Evolutionary conservation across 1,140 invertebrate species (phyloP), one percentile per base, ranked within the genome.

Genomic region (Atopsyche davidsoni): DNA sequence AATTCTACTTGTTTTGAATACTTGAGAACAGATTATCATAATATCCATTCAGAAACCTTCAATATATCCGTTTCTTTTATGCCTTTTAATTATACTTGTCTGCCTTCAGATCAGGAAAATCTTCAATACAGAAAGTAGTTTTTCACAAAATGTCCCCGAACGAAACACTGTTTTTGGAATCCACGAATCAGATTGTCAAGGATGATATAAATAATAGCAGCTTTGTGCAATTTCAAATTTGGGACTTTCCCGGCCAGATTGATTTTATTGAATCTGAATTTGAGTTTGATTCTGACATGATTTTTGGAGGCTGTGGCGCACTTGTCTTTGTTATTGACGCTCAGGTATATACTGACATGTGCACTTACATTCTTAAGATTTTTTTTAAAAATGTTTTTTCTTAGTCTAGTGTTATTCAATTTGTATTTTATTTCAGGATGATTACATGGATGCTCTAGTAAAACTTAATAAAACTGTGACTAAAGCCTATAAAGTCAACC

Each of bases 111-210:
- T 98, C 95, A 69, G 97, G 97, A 49, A 99, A 99, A 74, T 98
- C 96, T n/a, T 99, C 96, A 2, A 99, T 99, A 64, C 92, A 98
- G 68, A 99, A 99, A 79, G 97, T 99, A 6, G 96, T 99, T 10
- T 99, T 99, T 73, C 96, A 99, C 64, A 99, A 99, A 78, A 98
- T 99, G 91, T 96, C 95, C 9, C 97, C 97, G 6, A 99, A 98
- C 75, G 96, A 99, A 75, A 99, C 97, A 2, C 73, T 99, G n/a
- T 99, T 99, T 62, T 73, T 99, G 28, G 96, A 98, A 71, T 96
- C 92, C 58, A 99, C 96, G 46, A 97, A 96, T 66, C 95, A 98
- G 79, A 95, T 99, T 58, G 89, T 96, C 2, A 98, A 97, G 77
- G 94, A 98, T 74, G 92, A 96, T 75, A 90, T 92, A 51, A 87